Percentiles rank a stretch among this genome's conserved stretches.
Evolutionary conservation across 92 coral and sea anemone species (phyloP).

Genomic region (Umimayanthus chanpuru): DNA sequence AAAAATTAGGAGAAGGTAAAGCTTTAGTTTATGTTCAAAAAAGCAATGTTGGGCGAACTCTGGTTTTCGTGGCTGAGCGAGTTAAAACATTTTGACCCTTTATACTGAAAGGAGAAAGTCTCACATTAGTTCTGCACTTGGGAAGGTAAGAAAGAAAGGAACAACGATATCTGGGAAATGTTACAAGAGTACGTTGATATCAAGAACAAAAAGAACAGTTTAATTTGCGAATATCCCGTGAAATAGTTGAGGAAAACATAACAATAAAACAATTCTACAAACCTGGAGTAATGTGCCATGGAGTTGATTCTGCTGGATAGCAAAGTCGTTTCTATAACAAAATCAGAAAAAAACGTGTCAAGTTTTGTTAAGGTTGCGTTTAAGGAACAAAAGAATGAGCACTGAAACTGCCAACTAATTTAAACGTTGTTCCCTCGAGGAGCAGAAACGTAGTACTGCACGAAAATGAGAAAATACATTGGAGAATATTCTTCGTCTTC

Average conservation of each 20-base stretch:
- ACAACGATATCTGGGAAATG: background rate
- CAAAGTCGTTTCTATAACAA: conserved; percentile 40
- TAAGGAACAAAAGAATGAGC: too few species aligned
- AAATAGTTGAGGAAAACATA: background rate
- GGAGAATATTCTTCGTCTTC: too few species aligned
- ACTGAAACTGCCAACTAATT: background rate
- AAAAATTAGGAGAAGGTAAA: too few species aligned
- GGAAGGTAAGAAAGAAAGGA: background rate
- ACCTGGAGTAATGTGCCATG: conserved; percentile 94
- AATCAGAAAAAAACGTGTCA: background rate
- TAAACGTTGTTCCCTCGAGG: background rate
- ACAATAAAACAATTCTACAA: background rate
- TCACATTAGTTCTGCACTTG: too few species aligned
- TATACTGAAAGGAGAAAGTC: too few species aligned
- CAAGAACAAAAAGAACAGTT: background rate
- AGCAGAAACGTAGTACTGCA: background rate
- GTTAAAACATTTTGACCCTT: too few species aligned
- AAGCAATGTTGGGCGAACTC: too few species aligned
- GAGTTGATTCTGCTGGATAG: conserved; percentile 67
- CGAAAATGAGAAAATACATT: too few species aligned
- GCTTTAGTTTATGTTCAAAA: too few species aligned
- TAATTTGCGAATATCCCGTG: background rate
- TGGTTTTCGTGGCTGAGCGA: too few species aligned
- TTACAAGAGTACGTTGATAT: background rate
- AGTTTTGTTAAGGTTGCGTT: background rate